These are phyloP conservation scores for Campoplex capitator DNA, from an alignment of 2,888 invertebrate genomes.

Conservation along the genomic window DNA sequence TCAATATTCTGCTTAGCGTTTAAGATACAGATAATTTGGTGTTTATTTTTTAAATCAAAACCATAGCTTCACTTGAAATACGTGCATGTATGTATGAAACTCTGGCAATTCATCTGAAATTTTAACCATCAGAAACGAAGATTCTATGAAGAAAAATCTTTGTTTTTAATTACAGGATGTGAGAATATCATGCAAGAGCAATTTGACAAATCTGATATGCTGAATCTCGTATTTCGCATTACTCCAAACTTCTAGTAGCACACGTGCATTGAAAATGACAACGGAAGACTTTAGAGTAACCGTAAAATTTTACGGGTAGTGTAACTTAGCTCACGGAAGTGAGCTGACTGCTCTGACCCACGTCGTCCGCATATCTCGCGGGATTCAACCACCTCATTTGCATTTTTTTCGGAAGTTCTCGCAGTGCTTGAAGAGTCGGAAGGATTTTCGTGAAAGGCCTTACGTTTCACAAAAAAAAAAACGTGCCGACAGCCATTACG, in stretches of 20 bases:
- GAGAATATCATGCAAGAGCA: slow-evolving; percentile 27
- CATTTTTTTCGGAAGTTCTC: slow-evolving; percentile 53
- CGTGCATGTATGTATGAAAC: too few relatives aligned
- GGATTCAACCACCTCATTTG: slow-evolving; percentile 56
- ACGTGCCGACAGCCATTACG: slow-evolving; percentile 36
- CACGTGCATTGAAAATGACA: slow-evolving; percentile 23
- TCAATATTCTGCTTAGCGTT: too few relatives aligned
- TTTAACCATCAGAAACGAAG: neutral
- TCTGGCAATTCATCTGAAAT: too few relatives aligned
- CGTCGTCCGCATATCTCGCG: slow-evolving; percentile 46
- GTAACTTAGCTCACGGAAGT: slow-evolving; percentile 41
- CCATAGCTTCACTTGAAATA: too few relatives aligned
- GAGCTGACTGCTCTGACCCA: slow-evolving; percentile 32
- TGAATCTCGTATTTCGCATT: slow-evolving; percentile 13
- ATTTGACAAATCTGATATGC: slow-evolving; percentile 20
- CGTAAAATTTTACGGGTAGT: slow-evolving; percentile 40
- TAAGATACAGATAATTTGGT: too few relatives aligned
- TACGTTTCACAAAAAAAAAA: slow-evolving; percentile 31
- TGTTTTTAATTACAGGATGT: slow-evolving; percentile 19
- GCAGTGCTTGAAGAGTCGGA: slow-evolving; percentile 26
- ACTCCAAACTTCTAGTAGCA: slow-evolving; percentile 18
- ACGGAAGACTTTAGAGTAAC: slow-evolving; percentile 26
- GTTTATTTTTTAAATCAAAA: too few relatives aligned
- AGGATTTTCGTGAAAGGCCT: slow-evolving; percentile 17
- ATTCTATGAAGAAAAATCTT: slow-evolving; percentile 9